A percentile compares a stretch with the other conserved stretches of the same genome.
phyloP scores from a whole-genome alignment of 2,797 vertebrate genomes.

The Chelon auratus region DNA sequence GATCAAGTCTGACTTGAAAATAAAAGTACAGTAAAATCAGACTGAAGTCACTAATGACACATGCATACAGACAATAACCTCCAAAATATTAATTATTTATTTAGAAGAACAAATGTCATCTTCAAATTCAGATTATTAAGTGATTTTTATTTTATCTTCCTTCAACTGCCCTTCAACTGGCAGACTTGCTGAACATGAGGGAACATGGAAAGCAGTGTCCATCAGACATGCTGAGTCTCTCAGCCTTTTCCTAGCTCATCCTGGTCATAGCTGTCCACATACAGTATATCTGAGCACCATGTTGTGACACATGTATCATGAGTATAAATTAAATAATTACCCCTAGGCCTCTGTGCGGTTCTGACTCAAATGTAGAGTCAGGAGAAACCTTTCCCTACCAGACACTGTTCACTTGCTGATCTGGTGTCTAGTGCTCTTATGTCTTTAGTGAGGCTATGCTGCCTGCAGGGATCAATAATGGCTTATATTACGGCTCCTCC shows the following conservation, averaged over 20 bases:
- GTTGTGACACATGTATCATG: no score
- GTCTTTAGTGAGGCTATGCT: no score
- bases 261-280: slow-evolving; percentile 1
- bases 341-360: no score
- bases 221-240: background rate
- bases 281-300: background rate
- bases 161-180: slow-evolving; percentile 20
- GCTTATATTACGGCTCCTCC: slow-evolving; percentile 2
- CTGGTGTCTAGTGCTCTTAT: no score
- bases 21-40: background rate
- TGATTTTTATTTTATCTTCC: background rate
- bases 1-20: slow-evolving; percentile 7
- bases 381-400: no score
- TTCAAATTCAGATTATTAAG: slow-evolving; percentile 1
- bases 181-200: background rate
- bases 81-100: slow-evolving; percentile 2
- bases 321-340: no score
- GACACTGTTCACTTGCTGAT: no score
- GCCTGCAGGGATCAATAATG: slow-evolving; percentile 18
- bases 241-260: background rate
- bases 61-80: no score
- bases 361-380: no score
- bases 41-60: no score
- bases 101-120: background rate
- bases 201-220: no score